Evolutionary conservation across 2,113 vertebrate species (phyloP), one percentile per base, ranked within the genome.

Genomic region (Boleophthalmus pectinirostris): DNA sequence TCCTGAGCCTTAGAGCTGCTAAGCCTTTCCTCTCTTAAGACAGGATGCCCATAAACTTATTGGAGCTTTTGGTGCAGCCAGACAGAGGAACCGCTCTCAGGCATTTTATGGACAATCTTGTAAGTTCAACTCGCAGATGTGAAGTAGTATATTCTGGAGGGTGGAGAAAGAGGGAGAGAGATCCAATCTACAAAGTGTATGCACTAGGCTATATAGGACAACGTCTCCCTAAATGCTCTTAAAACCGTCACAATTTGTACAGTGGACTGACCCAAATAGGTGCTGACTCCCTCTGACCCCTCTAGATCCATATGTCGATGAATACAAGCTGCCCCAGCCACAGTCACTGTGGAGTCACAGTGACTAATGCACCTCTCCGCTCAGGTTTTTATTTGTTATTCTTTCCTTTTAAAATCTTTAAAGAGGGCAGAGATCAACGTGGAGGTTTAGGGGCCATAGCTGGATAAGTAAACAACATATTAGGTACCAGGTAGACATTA

Each of bases 21-120:
- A 13, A 79, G 70, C 10, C 68, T 86, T 76, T 66, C 70, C 83
- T 87, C 80, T 61, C 76, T 83, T 43, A 49, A 81, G 66, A 73
- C 78, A 79, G 82, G 85, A 87, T 86, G 78, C 87, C 70, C 79
- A 82, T 88, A 80, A 89, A 86, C 49, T 75, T 53, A 67, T 51
- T 16, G 20, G 76, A 75, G 79, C 60, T 82, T 83, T 86, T 66
- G 82, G 77, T 86, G 54, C 75, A 83, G 74, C 68, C 75, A 83
- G 82, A 86, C 77, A 43, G 73, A 80, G 68, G 76, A 84, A 87
- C 70, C 66, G 77, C 80, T 81, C 29, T 3, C 72, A 85, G 84
- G 72, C 51, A 67, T 85, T 90, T 91, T 83, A 90, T 76, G 43
- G 83, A 66, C 70, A 71, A 77, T 85, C 70, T 80, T 68, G 49